Base-by-base conservation (phyloP, 2,113 vertebrate species). In the Aythya baeri region DNA sequence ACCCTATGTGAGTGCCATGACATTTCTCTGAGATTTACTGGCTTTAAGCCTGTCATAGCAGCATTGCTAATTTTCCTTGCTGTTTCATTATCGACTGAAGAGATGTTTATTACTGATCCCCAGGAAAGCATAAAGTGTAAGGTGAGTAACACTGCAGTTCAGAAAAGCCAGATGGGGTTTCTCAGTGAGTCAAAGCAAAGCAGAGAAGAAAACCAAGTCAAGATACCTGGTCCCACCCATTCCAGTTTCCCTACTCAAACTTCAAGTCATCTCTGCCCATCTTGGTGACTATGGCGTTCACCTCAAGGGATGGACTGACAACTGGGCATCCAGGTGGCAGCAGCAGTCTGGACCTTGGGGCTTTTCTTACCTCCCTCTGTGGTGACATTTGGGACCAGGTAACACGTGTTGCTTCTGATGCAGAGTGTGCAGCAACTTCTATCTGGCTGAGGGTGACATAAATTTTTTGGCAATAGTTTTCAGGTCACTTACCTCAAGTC, bases 11-110 rank as follows among this genome's bases (percentile, higher is more conserved):
- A 22, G 46, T 36, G 31, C 38, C 13, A 4, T 20, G 32, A 32
- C 32, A 34, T 68, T 71, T 38, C 36, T 55, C 34, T 34, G 86
- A 41, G 67, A 54, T 89, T 82, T 74, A 54, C 16, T 66, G 59
- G 17, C 55, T 67, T 46, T 81, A 65, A 86, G 65, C 44, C 88
- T 2, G 4, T 5, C 8, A 43, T 7, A 86, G 67, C 65, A 73
- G n/a, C 34, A 44, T 46, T 74, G 77, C 65, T 94, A 32, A 73
- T 90, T 89, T 84, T 89, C 61, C n/a, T 79, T 72, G 52, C 59
- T 77, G 13, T 88, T 91, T 89, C 52, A 9, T 85, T 85, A 54
- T 43, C 5, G 9, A 55, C 75, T 55, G 63, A 66, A 68, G 38
- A 21, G 54, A 9, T 61, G 50, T 65, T 93, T 79, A 31, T 88